Conservation (phyloP, 2,888 invertebrate species). For the Sinotaia quadrata region DNA sequence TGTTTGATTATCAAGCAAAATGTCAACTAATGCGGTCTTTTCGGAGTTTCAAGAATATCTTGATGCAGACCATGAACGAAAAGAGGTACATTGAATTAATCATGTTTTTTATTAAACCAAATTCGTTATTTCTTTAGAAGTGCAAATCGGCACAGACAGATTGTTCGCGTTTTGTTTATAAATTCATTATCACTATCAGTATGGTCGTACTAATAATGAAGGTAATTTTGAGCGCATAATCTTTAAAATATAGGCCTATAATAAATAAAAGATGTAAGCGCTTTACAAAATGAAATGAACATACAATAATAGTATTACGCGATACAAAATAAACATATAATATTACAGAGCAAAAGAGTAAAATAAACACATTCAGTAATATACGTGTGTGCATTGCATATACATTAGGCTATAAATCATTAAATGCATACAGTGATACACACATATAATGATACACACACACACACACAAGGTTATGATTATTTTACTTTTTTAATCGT, state of each 20-base stretch:
- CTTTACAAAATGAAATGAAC: background rate
- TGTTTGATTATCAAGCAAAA: no score
- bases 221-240: no score
- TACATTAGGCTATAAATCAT: background rate
- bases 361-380: background rate
- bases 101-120: no score
- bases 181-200: no score
- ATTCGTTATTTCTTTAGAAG: no score
- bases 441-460: constrained; percentile 3
- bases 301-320: background rate
- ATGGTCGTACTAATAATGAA: no score
- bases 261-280: background rate
- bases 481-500: background rate
- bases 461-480: background rate
- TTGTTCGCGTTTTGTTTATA: no score
- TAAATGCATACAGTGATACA: background rate
- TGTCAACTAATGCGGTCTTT: constrained; percentile 22
- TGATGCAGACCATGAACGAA: constrained; percentile 83
- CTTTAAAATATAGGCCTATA: no score
- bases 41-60: constrained; percentile 81
- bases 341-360: background rate
- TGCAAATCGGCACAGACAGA: no score
- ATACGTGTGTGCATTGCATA: background rate
- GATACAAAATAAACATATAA: background rate
- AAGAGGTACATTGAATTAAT: no score